Base-by-base conservation (phyloP, 2,888 invertebrate genomes). In the Chrysopilus asiliformis region DNA sequence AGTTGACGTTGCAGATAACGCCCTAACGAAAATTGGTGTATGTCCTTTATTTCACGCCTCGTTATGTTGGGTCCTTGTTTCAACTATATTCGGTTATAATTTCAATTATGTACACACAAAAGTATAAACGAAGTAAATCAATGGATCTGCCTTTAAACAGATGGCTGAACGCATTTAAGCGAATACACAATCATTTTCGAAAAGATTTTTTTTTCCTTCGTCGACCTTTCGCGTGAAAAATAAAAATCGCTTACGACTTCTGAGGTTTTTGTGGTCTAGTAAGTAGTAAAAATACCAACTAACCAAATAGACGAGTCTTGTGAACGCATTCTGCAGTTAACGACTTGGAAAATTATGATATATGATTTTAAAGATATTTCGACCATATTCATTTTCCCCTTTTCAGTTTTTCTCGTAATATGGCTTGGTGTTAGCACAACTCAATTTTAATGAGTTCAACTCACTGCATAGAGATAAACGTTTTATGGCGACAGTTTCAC, bases 271-370 rank as follows among this genome's bases (percentile, higher is more conserved):
- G n/a, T n/a, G n/a, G n/a, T n/a, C n/a, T n/a, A n/a, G n/a, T n/a
- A n/a, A n/a, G n/a, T n/a, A n/a, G n/a, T n/a, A n/a, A n/a, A n/a
- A n/a, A n/a, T n/a, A n/a, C n/a, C n/a, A n/a, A n/a, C n/a, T n/a
- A n/a, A n/a, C n/a, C n/a, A n/a, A n/a, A n/a, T n/a, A n/a, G n/a
- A n/a, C n/a, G n/a, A n/a, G n/a, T n/a, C n/a, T n/a, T n/a, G n/a
- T n/a, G n/a, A n/a, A n/a, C n/a, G n/a, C 34, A 25, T 36, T 41
- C 44, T 44, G 39, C 45, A 44, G 43, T 39, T 41, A 46, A 46
- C 45, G 45, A 44, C 36, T 39, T 46, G 45, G 45, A 46, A 44
- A 46, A 46, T 46, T 46, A 46, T 44, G 45, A 46, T 44, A 43
- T 44, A 46, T 44, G 45, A 43, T 35, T 38, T 15, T 36, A 24